Evolutionary conservation across 2,888 invertebrate genomes (phyloP).

Genomic region (Isoperla grammatica): DNA sequence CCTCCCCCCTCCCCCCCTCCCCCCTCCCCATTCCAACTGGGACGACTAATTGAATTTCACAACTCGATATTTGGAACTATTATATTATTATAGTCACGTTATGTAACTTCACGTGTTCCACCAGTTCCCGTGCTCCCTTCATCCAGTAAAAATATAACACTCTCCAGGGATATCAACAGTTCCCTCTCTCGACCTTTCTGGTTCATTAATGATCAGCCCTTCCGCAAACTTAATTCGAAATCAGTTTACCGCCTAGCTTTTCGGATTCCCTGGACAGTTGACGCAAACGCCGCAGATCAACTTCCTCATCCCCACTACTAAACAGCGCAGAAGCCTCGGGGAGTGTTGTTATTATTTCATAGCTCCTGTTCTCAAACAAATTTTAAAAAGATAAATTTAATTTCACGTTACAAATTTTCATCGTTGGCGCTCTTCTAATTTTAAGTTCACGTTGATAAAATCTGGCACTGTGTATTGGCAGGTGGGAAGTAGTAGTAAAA

Average conservation of each 20-base stretch:
- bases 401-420: no score
- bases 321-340: no score
- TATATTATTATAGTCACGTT: not conserved
- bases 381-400: no score
- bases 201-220: conserved; percentile 4
- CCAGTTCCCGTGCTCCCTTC: not conserved
- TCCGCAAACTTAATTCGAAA: conserved; percentile 1
- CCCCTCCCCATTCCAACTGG: not conserved
- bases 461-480: no score
- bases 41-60: conserved; percentile 24
- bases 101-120: not conserved
- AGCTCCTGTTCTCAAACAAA: no score
- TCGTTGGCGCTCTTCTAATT: no score
- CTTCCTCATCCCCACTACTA: no score
- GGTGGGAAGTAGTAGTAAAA: no score
- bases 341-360: no score
- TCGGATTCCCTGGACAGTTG: not conserved
- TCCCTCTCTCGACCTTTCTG: conserved; percentile 4
- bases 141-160: not conserved
- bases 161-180: not conserved
- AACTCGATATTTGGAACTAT: conserved; percentile 7
- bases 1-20: not conserved
- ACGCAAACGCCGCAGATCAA: not conserved
- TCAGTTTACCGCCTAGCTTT: not conserved
- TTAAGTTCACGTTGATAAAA: no score